Percentiles rank a stretch among this genome's conserved stretches.
These are phyloP conservation scores for Alviniconcha strummeri DNA, from an alignment of 2,888 invertebrate species.

Conservation along the genomic window DNA sequence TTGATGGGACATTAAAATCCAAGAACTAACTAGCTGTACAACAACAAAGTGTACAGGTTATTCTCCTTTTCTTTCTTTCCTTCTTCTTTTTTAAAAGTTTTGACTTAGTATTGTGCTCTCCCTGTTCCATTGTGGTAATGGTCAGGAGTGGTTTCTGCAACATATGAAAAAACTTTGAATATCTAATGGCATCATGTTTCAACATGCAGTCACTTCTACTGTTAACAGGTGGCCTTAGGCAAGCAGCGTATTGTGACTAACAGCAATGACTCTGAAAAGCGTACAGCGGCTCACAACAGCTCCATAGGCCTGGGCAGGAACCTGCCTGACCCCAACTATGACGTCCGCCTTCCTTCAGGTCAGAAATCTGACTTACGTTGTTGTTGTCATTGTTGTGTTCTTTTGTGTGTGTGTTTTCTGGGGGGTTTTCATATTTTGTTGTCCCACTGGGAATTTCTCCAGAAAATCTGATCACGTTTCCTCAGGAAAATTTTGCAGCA, in stretches of 20 bases:
- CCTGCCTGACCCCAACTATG: slow-evolving; percentile 13
- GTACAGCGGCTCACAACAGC: slow-evolving; percentile 29
- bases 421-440: too few relatives aligned
- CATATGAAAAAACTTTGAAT: neutral
- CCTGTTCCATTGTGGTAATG: neutral
- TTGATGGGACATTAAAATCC: too few relatives aligned
- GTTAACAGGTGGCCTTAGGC: slow-evolving; percentile 38
- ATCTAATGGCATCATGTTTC: neutral
- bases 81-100: too few relatives aligned
- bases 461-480: too few relatives aligned
- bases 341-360: slow-evolving; percentile 40
- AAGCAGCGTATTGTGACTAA: slow-evolving; percentile 14
- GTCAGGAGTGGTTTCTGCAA: too few relatives aligned
- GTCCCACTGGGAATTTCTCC: neutral
- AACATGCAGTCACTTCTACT: neutral
- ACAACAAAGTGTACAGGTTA: too few relatives aligned
- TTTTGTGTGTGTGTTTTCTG: too few relatives aligned
- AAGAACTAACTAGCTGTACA: too few relatives aligned
- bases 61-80: neutral
- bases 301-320: slow-evolving; percentile 13
- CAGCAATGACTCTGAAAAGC: slow-evolving; percentile 3
- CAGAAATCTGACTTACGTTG: neutral
- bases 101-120: too few relatives aligned
- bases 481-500: neutral
- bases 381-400: neutral